Percentiles rank a stretch among this genome's conserved stretches.
These are phyloP conservation scores for Helicoverpa armigera DNA, from an alignment of 1,140 invertebrate genomes.

Conservation along the genomic window DNA sequence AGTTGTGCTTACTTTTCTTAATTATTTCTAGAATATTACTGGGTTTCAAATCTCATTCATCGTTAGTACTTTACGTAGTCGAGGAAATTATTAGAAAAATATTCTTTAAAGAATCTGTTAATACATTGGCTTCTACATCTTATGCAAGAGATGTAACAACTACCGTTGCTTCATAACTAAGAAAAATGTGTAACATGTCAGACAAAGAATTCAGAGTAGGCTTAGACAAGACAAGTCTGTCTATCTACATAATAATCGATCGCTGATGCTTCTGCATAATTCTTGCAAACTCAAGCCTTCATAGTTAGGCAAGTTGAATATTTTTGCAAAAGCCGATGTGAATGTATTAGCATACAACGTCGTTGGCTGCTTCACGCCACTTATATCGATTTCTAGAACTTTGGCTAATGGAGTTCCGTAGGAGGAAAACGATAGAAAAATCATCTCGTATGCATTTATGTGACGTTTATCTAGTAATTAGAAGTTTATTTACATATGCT, in stretches of 20 bases:
- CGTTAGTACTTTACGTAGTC: too few relatives aligned
- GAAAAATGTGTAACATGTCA: background rate
- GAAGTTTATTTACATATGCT: too few relatives aligned
- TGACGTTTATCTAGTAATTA: too few relatives aligned
- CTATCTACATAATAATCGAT: background rate
- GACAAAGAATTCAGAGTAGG: background rate
- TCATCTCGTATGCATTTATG: background rate
- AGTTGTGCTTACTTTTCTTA: background rate
- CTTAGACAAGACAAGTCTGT: too few relatives aligned
- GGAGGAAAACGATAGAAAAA: constrained; percentile 2
- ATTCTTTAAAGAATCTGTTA: too few relatives aligned
- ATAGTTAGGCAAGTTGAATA: background rate
- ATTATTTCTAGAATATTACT: background rate
- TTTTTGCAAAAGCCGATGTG: constrained; percentile 20
- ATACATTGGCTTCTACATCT: too few relatives aligned
- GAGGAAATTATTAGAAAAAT: too few relatives aligned
- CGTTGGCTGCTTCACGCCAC: constrained; percentile 29
- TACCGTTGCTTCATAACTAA: too few relatives aligned
- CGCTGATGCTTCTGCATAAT: background rate
- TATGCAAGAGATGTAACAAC: too few relatives aligned
- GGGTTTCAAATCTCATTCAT: too few relatives aligned
- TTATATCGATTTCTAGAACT: constrained; percentile 29
- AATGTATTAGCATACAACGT: constrained; percentile 25
- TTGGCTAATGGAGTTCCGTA: constrained; percentile 37
- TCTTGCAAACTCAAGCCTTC: constrained; percentile 1